phyloP scores from a whole-genome alignment of 2,113 vertebrate species.

The Nesospiza acunhae region DNA sequence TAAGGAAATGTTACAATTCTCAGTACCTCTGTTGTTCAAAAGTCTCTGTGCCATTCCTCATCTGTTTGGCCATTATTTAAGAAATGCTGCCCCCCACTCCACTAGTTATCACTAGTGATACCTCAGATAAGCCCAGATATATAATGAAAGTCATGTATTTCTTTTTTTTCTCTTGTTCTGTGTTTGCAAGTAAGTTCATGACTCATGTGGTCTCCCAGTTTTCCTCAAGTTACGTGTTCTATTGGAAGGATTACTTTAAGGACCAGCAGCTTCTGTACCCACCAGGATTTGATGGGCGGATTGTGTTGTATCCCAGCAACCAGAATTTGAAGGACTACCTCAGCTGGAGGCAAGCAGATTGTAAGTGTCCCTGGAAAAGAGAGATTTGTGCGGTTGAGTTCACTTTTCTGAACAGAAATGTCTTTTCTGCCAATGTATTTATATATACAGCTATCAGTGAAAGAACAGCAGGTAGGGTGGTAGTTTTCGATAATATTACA shows the following conservation, averaged over 20 bases:
- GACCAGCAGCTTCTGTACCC: slow-evolving; percentile 90
- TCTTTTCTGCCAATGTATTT: background rate
- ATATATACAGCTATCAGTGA: background rate
- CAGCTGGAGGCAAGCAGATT: slow-evolving; percentile 97
- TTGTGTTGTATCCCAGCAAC: slow-evolving; percentile 92
- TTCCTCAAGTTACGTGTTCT: slow-evolving; percentile 95
- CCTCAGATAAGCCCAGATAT: background rate
- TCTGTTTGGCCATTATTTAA: background rate
- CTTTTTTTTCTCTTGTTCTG: slow-evolving; percentile 14
- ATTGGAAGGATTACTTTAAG: slow-evolving; percentile 93
- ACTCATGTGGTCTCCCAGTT: slow-evolving; percentile 96
- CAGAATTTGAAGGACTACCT: slow-evolving; percentile 93
- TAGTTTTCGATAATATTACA: background rate
- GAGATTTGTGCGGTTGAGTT: background rate
- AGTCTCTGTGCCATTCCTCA: background rate
- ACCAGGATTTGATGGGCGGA: slow-evolving; percentile 93
- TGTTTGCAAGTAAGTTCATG: slow-evolving; percentile 91
- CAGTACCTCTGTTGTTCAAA: background rate
- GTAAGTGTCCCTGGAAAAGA: slow-evolving; percentile 75
- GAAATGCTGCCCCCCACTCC: background rate
- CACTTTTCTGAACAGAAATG: background rate
- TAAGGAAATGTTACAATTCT: background rate
- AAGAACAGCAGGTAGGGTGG: background rate
- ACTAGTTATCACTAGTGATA: background rate
- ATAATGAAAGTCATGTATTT: background rate